These are phyloP conservation scores for Herpailurus yagouaroundi DNA, from an alignment of 2,113 vertebrate species.

Conservation along the genomic window DNA sequence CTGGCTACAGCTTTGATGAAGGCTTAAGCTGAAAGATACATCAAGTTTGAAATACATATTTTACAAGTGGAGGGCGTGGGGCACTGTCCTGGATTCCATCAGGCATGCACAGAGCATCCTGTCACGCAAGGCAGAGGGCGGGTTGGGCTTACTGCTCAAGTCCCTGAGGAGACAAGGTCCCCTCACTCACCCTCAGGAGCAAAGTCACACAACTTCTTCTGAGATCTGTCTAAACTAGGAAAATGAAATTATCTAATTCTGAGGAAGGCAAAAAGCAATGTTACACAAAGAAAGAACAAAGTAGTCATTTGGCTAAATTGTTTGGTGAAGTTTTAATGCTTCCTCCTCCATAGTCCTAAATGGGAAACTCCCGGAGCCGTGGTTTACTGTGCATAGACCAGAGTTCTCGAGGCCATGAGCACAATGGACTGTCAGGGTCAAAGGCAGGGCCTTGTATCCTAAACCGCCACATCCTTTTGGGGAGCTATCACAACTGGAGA, in stretches of 20 bases:
- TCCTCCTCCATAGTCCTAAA: not conserved
- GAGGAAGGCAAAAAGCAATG: not conserved
- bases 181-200: not conserved
- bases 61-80: not conserved
- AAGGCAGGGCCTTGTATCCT: not conserved
- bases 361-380: not conserved
- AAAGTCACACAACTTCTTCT: not conserved
- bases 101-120: conserved; percentile 32
- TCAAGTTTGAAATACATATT: conserved; percentile 50
- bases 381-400: no score
- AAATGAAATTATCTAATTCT: not conserved
- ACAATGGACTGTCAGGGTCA: not conserved
- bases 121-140: conserved; percentile 39
- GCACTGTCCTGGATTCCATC: not conserved
- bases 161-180: not conserved
- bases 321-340: not conserved
- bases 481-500: no score
- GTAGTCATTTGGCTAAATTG: not conserved
- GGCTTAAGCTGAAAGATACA: conserved; percentile 11
- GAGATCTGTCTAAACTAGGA: not conserved
- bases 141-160: not conserved
- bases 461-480: fast-evolving
- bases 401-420: not conserved
- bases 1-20: not conserved
- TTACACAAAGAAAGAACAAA: not conserved